Evolutionary conservation across 64 coral and sea anemone genomes (phyloP), one percentile per base, ranked within the genome.

Genomic region (Trachythela sp.): DNA sequence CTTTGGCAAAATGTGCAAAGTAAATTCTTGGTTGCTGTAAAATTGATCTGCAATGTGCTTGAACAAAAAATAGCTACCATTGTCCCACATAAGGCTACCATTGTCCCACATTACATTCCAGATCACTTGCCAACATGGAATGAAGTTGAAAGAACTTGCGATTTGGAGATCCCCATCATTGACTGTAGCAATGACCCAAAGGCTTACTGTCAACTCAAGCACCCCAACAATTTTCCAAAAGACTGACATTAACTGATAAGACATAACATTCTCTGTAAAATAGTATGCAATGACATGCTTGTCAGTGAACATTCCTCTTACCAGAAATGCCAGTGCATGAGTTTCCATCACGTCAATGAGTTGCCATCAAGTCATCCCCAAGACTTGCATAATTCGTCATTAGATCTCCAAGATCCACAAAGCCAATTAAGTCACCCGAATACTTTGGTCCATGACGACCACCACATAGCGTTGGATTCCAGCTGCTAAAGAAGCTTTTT

Each of bases 291-390:
- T 27, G 71, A 77, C 26, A 27, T 77, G 7, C 30, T 77, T 3
- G 26, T 77, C 71, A 77, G 71, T 77, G 71, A 6, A 77, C 30
- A 77, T 10, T 77, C 71, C 71, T n/a, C 71, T 77, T n/a, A 77
- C 71, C 6, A 77, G 71, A 77, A 77, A 77, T 77, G 71, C 71
- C 17, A 77, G 17, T 4, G 71, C 71, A 77, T 77, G 71, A 10
- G 71, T 77, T 29, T 6, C 71, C 2, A 77, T 35, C 2, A n/a
- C 7, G 30, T 77, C 71, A n/a, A 77, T 77, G 71, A 10, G 71
- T 77, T 29, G 71, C 71, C 2, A 77, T 35, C 2, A n/a, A n/a
- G 7, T 77, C 32, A 4, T 77, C 71, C 30, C 2, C 26, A 4
- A 77, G 13, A 77, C 30, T 77, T 2, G 71, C 71, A 77, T 10